Percentiles rank a stretch among this genome's conserved stretches.
Conservation (phyloP, 1,140 invertebrate species). For the Ditylenchus dipsaci region DNA sequence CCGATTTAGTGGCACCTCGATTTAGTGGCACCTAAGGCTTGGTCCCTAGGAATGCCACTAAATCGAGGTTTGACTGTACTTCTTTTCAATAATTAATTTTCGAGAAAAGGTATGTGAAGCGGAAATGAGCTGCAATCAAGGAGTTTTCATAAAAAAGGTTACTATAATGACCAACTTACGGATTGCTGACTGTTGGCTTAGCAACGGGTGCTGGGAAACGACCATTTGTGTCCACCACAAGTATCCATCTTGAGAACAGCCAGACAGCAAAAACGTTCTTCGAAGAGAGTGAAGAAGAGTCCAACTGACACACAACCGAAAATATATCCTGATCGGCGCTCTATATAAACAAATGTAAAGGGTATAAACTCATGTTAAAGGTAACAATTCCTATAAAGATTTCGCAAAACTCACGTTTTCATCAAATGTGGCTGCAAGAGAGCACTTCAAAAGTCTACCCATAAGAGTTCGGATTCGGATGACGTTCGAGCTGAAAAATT, state of each 20-base stretch:
- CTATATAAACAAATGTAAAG: no score
- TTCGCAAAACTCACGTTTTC: neutral
- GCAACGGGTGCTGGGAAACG: constrained; percentile 22
- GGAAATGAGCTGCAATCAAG: no score
- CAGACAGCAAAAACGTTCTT: constrained; percentile 12
- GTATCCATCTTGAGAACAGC: constrained; percentile 27
- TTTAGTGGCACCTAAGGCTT: no score
- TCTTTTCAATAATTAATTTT: no score
- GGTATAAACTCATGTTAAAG: neutral
- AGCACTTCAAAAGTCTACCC: neutral
- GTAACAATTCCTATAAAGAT: neutral
- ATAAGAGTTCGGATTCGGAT: constrained; percentile 13
- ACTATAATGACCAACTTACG: no score
- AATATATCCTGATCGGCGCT: neutral
- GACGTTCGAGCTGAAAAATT: constrained; percentile 20
- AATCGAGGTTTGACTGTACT: no score
- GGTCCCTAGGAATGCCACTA: no score
- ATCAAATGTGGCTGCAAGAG: no score
- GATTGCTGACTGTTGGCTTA: constrained; percentile 30
- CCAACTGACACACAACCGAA: neutral
- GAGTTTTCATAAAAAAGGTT: no score
- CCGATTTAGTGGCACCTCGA: no score
- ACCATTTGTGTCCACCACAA: constrained; percentile 22
- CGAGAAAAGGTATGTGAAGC: no score
- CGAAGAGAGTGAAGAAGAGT: neutral